These are phyloP conservation scores for Orthonevra nobilis DNA, from an alignment of 2,888 invertebrate genomes.

Conservation along the genomic window DNA sequence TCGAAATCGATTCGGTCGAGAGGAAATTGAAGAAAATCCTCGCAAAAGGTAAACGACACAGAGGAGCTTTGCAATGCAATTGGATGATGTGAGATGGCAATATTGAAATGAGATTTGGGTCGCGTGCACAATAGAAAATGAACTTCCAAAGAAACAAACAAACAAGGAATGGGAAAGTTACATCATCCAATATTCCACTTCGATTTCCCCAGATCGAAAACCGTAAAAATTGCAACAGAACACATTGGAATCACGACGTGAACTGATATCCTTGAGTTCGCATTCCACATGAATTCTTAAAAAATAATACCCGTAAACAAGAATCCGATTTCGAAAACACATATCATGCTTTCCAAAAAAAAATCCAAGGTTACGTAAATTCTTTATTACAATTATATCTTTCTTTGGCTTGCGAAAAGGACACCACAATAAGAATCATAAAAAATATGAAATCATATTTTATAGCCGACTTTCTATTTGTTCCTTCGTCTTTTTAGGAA, in stretches of 20 bases:
- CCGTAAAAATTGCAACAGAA: neutral
- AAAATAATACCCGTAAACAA: neutral
- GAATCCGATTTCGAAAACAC: constrained; percentile 29
- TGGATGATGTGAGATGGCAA: neutral
- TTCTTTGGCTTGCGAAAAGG: constrained; percentile 7
- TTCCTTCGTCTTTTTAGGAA: constrained; percentile 1
- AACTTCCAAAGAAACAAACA: too few species aligned
- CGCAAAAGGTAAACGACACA: neutral
- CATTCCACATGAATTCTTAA: neutral
- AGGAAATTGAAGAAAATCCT: constrained; percentile 41
- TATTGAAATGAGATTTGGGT: too few species aligned
- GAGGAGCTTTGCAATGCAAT: neutral
- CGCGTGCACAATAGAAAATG: too few species aligned
- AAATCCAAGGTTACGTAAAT: constrained; percentile 47
- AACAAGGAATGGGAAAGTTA: neutral
- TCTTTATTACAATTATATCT: neutral
- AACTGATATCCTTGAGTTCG: constrained; percentile 31
- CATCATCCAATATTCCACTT: neutral
- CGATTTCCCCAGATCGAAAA: neutral
- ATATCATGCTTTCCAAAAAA: too few species aligned
- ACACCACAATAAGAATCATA: constrained; percentile 21
- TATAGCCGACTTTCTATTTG: constrained; percentile 39
- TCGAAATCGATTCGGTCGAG: constrained; percentile 33
- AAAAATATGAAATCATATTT: constrained; percentile 67
- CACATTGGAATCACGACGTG: constrained; percentile 21